Percentiles rank a stretch among this genome's conserved stretches.
phyloP scores from a whole-genome alignment of 2,797 vertebrate species.

The Hoplostethus mediterraneus region DNA sequence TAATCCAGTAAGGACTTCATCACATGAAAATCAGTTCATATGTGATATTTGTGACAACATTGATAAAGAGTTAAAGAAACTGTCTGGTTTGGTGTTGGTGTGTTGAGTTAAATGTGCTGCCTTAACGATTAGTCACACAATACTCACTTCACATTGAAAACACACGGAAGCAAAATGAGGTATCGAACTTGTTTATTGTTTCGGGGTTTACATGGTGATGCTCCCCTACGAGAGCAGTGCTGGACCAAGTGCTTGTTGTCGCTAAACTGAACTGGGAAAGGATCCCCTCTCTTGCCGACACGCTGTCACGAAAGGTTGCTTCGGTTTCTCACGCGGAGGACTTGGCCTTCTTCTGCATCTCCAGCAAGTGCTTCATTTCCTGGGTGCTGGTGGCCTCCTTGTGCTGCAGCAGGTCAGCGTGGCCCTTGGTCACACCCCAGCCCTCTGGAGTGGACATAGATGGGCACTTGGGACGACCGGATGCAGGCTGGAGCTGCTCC shows the following conservation, averaged over 20 bases:
- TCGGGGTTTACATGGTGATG: slow-evolving; percentile 39
- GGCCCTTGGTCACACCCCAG: slow-evolving; percentile 93
- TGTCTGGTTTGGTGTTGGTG: neutral
- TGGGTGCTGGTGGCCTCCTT: slow-evolving; percentile 86
- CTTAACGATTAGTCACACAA: neutral
- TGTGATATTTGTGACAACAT: neutral
- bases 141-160: slow-evolving; percentile 7
- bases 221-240: slow-evolving; percentile 36
- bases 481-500: slow-evolving; percentile 89
- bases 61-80: neutral
- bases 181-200: slow-evolving; percentile 59
- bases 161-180: neutral
- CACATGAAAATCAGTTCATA: neutral
- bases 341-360: slow-evolving; percentile 72
- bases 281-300: neutral
- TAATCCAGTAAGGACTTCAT: neutral
- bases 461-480: slow-evolving; percentile 88
- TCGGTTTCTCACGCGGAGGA: slow-evolving; percentile 36
- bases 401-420: slow-evolving; percentile 91
- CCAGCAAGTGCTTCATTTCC: slow-evolving; percentile 71
- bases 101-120: no score
- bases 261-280: slow-evolving; percentile 35
- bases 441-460: slow-evolving; percentile 88
- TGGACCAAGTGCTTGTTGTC: slow-evolving; percentile 61
- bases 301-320: neutral